Evolutionary conservation across 2,888 invertebrate genomes (phyloP).

Genomic region (Peribatodes rhomboidaria): DNA sequence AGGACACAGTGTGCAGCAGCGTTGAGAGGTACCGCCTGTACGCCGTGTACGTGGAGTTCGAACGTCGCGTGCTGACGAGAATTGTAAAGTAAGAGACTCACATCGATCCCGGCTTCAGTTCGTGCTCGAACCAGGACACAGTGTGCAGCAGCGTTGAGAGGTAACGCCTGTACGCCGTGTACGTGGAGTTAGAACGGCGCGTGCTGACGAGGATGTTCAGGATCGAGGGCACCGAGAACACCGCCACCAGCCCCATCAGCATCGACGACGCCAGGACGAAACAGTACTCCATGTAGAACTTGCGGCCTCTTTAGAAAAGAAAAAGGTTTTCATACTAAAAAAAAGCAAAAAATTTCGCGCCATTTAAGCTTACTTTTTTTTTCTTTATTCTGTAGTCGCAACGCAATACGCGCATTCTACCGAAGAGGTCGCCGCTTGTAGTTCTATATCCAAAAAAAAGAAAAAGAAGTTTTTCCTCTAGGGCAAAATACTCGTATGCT

Average conservation of each 20-base stretch:
- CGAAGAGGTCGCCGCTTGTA: too few species aligned
- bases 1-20: constrained; percentile 90
- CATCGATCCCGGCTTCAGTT: constrained; percentile 84
- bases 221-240: constrained; percentile 92
- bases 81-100: too few species aligned
- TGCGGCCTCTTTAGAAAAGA: constrained; percentile 88
- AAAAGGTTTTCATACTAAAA: neutral
- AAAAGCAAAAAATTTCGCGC: too few species aligned
- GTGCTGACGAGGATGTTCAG: constrained; percentile 90
- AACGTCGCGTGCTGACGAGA: constrained; percentile 90
- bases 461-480: too few species aligned
- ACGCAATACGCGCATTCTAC: too few species aligned
- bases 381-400: too few species aligned
- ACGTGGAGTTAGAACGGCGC: constrained; percentile 88
- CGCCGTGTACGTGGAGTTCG: constrained; percentile 89
- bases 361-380: too few species aligned
- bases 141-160: constrained; percentile 92
- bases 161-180: constrained; percentile 92
- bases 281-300: constrained; percentile 90
- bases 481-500: too few species aligned
- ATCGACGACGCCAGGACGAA: constrained; percentile 91
- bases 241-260: constrained; percentile 91
- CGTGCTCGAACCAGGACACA: constrained; percentile 91
- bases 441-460: too few species aligned
- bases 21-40: constrained; percentile 93